These are phyloP conservation scores for Podarcis muralis DNA, from an alignment of 2,113 vertebrate genomes.

Conservation along the genomic window DNA sequence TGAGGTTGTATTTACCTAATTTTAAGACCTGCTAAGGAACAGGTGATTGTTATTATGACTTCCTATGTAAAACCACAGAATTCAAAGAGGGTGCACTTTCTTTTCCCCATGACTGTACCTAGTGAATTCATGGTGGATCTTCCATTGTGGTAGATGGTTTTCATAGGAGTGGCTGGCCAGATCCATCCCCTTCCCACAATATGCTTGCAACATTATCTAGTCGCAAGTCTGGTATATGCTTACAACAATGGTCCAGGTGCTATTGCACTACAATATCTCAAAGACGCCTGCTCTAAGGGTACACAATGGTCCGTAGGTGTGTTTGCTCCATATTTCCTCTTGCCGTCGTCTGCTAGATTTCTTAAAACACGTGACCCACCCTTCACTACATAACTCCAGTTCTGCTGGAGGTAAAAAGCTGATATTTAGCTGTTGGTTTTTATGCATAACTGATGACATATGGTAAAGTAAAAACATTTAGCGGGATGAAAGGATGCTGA, in stretches of 20 bases:
- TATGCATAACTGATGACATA: not conserved
- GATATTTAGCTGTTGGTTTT: not conserved
- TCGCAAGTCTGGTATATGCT: not conserved
- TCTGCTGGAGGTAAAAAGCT: not conserved
- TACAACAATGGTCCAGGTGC: not conserved
- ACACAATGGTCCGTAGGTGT: not conserved
- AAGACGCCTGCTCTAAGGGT: not conserved
- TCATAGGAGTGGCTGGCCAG: no score
- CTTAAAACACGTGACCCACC: not conserved
- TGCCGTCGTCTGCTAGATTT: not conserved
- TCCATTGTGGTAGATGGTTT: not conserved
- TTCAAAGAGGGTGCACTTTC: no score
- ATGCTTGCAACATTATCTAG: not conserved
- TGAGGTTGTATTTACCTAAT: no score
- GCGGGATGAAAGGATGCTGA: constrained; percentile 9
- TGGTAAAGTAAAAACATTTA: constrained; percentile 27
- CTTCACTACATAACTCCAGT: not conserved
- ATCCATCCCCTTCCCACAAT: fast-evolving
- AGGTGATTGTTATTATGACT: no score
- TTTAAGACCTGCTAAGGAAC: no score
- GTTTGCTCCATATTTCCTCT: not conserved
- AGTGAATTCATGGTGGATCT: not conserved
- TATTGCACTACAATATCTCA: not conserved
- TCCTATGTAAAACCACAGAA: no score
- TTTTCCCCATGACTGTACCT: no score